Base-by-base conservation (phyloP, 2,797 vertebrate genomes). In the Rallus crepitans region DNA sequence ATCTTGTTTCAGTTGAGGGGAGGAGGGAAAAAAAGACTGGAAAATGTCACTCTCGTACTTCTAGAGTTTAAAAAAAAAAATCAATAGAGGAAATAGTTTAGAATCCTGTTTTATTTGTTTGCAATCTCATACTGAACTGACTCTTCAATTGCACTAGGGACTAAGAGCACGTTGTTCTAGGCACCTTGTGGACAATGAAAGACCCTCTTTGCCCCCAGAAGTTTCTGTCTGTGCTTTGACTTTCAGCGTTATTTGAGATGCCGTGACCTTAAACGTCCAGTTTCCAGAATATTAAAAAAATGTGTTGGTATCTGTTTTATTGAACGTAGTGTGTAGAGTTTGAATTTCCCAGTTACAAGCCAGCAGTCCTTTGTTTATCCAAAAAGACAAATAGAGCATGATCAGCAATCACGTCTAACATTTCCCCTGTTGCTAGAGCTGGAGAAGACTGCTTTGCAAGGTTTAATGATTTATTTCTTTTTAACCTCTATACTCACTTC, bases 21-120 rank as follows among this genome's bases (percentile, higher is more conserved):
- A 28, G 7, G 52, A 27, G 12, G 15, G 18, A 19, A 9, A 27
- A n/a, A 11, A 15, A 6, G 9, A 30, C 55, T 91, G 57, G 69
- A 84, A 90, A 93, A 94, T 70, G 56, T 79, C 77, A 57, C 66
- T 73, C 11, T 70, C 8, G 4, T 94, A 53, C 23, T 82, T 82
- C 0, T 23, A 65, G 69, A 79, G 45, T 95, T 50, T 12, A 17
- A 47, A 47, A 48, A 19, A 93, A 70, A 75, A 85, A 87, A 84
- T 90, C 89, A 70, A 40, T 86, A 39, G 61, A 78, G 65, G 88
- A 91, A 91, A 39, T 83, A 76, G 27, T 81, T 94, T 30, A 59
- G 55, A 83, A 66, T 92, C 50, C 35, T 64, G 7, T 55, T 79
- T 19, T 70, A 60, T 89, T 89, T 95, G 40, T 96, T 94, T 92